These are phyloP conservation scores for Tichodroma muraria DNA, from an alignment of 2,113 vertebrate species.

Conservation along the genomic window DNA sequence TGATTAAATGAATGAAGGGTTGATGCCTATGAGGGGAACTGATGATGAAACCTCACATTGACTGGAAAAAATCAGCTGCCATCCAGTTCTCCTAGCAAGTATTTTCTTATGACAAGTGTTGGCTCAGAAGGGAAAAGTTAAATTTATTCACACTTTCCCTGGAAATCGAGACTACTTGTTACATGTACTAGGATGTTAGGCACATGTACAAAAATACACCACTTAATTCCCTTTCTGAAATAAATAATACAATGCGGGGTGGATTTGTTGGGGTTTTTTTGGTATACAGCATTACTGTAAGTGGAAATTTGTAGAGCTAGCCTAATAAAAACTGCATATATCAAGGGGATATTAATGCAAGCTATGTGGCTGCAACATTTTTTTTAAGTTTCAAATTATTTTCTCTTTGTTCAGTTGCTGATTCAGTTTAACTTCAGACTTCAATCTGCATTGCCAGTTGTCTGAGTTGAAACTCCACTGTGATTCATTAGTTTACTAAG, in stretches of 20 bases:
- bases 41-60: conserved; percentile 31
- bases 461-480: conserved; percentile 69
- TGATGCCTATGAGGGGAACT: conserved; percentile 23
- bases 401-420: conserved; percentile 40
- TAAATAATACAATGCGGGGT: background rate
- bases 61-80: conserved; percentile 20
- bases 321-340: background rate
- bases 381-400: conserved; percentile 29
- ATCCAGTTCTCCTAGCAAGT: conserved; percentile 39
- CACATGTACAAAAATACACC: conserved; percentile 10
- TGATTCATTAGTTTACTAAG: conserved; percentile 71
- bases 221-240: background rate
- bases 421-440: conserved; percentile 31
- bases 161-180: conserved; percentile 30
- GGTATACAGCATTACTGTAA: background rate
- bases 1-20: conserved; percentile 60
- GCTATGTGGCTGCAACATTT: background rate
- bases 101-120: background rate
- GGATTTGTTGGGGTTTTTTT: background rate
- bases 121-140: background rate
- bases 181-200: conserved; percentile 26
- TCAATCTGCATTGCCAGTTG: conserved; percentile 53
- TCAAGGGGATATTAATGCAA: conserved; percentile 33
- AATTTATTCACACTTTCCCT: background rate
- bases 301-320: conserved; percentile 14